Evolutionary conservation across 2,113 vertebrate species (phyloP), one percentile per base, ranked within the genome.

Genomic region (Chitala chitala): DNA sequence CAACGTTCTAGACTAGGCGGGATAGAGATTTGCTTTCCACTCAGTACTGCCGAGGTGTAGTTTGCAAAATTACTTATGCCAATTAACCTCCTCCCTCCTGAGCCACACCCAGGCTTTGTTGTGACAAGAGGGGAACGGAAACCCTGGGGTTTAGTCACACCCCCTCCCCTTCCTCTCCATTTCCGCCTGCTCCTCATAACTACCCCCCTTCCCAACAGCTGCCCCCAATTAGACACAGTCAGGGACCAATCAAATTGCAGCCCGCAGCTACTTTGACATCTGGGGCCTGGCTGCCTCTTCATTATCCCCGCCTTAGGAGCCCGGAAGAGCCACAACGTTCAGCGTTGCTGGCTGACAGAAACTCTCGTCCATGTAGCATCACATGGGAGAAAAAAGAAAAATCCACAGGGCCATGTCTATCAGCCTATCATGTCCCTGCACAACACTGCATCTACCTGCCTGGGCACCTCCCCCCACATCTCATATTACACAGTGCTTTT

Each of bases 21-120:
- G 93, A 91, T 81, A 22, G 29, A 53, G 24, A 31, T 9, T 4
- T 36, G 6, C 15, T 29, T 22, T 65, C 4, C 29, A 26, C 20
- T 40, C 24, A 1, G 17, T 15, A 0, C 9, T 50, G 38, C 26
- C 20, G 7, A 10, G 50, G 26, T 44, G 42, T 5, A 29, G 29
- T 50, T 36, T 63, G 6, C 20, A 51, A 2, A 38, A 26, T 64
- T 73, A 73, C 8, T n/a, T 48, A 31, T 12, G 7, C 29, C 55
- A 22, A n/a, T 75, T 56, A 69, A 48, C 54, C 44, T 29, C 26
- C 29, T 70, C 40, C 44, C 55, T 17, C 20, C 36, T 4, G 22
- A 5, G 13, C 22, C 40, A 12, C 20, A 36, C 65, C 42, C 33
- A n/a, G 53, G 53, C 8, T 55, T 6, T 17, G 15, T 17, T 55